Percentiles rank a stretch among this genome's conserved stretches.
Conservation (phyloP, 2,888 invertebrate genomes). For the Andrena fulva region DNA sequence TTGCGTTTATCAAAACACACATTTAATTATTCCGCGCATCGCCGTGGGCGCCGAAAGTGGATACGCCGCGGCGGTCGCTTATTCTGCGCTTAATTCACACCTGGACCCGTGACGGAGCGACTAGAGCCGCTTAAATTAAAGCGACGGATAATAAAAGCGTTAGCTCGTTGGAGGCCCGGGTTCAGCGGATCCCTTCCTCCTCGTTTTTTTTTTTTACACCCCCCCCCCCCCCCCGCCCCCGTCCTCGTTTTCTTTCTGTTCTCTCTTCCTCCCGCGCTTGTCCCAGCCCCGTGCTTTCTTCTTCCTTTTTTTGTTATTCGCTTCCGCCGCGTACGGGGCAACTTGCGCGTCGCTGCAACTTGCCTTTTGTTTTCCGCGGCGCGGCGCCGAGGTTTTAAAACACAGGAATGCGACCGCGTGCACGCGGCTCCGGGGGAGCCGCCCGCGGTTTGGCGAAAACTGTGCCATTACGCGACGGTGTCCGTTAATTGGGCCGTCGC, state of each 20-base stretch:
- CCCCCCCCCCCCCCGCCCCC: background rate
- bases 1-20: slow-evolving; percentile 81
- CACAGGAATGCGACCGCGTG: slow-evolving; percentile 58
- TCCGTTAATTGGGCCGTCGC: slow-evolving; percentile 40
- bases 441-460: slow-evolving; percentile 41
- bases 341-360: slow-evolving; percentile 52
- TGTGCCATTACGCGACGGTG: slow-evolving; percentile 41
- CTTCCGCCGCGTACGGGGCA: slow-evolving; percentile 43
- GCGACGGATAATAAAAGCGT: slow-evolving; percentile 83
- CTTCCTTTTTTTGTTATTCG: slow-evolving; percentile 1
- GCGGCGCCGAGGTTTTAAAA: slow-evolving; percentile 53
- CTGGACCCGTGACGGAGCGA: slow-evolving; percentile 81
- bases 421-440: slow-evolving; percentile 43
- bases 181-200: slow-evolving; percentile 60
- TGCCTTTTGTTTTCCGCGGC: slow-evolving; percentile 58
- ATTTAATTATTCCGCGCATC: slow-evolving; percentile 82
- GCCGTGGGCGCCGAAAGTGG: slow-evolving; percentile 66
- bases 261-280: slow-evolving; percentile 18
- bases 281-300: slow-evolving; percentile 39
- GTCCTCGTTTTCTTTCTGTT: slow-evolving; percentile 40
- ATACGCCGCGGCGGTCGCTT: slow-evolving; percentile 72
- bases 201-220: slow-evolving; percentile 32
- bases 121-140: slow-evolving; percentile 84
- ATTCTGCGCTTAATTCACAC: slow-evolving; percentile 81
- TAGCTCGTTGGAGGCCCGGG: slow-evolving; percentile 66